These are phyloP conservation scores for Chloropsis hardwickii DNA, from an alignment of 2,113 vertebrate species.

Conservation along the genomic window DNA sequence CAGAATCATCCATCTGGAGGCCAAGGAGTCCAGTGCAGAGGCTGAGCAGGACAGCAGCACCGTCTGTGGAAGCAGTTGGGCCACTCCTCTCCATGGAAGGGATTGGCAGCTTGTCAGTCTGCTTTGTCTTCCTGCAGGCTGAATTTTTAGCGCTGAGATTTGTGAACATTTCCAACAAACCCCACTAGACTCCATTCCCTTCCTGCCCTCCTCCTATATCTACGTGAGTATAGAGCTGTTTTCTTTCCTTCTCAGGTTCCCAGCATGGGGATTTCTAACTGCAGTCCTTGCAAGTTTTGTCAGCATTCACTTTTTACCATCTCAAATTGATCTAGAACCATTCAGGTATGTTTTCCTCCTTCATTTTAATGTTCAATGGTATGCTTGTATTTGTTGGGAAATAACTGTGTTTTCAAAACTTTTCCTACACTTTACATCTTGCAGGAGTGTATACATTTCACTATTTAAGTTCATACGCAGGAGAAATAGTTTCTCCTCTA, in stretches of 20 bases:
- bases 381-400: background rate
- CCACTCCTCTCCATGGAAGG: background rate
- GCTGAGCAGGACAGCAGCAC: background rate
- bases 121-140: background rate
- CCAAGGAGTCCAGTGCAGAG: fast-evolving
- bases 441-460: background rate
- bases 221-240: fast-evolving
- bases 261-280: background rate
- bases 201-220: background rate
- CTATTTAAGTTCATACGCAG: background rate
- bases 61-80: fast-evolving
- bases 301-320: conserved; percentile 70
- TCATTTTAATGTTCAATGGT: background rate
- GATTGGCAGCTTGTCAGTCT: background rate
- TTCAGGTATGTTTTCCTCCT: conserved; percentile 31
- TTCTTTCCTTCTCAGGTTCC: conserved; percentile 29
- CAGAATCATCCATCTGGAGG: background rate
- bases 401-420: background rate
- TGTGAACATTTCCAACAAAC: background rate
- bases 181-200: background rate
- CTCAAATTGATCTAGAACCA: conserved; percentile 67
- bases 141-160: background rate
- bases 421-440: background rate
- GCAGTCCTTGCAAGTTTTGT: conserved; percentile 25
- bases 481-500: background rate